Evolutionary conservation across 2,797 vertebrate species (phyloP).

Genomic region (Enteromius viviparus): DNA sequence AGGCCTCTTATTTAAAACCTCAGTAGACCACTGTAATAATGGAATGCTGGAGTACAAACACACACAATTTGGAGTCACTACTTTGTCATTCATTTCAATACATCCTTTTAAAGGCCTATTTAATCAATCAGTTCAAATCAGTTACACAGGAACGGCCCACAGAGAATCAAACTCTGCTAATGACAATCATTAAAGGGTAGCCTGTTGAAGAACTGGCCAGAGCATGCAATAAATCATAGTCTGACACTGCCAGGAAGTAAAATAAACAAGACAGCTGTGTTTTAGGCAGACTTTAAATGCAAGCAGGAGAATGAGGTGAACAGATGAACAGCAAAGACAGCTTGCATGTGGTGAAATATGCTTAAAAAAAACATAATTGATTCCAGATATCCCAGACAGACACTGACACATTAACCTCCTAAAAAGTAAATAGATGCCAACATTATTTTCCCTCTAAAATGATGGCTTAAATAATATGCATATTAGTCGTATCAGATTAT

Average conservation of each 20-base stretch:
- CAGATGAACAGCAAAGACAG: constrained; percentile 17
- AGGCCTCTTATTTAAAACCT: constrained; percentile 44
- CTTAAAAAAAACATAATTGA: constrained; percentile 7
- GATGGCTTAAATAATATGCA: background rate
- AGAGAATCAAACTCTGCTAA: constrained; percentile 65
- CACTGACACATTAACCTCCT: background rate
- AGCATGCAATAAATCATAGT: constrained; percentile 71
- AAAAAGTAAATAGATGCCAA: constrained; percentile 3
- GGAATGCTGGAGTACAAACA: constrained; percentile 3
- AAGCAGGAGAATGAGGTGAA: constrained; percentile 8
- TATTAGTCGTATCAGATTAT: background rate
- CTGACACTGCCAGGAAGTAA: constrained; percentile 66
- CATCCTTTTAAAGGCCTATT: constrained; percentile 1
- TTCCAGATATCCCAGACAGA: constrained; percentile 14
- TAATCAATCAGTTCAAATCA: constrained; percentile 16
- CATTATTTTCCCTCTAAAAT: background rate
- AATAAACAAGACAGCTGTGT: constrained; percentile 68
- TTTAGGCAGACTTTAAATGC: constrained; percentile 63
- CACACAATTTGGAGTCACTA: background rate
- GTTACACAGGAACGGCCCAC: constrained; percentile 44
- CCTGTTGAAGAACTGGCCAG: constrained; percentile 64
- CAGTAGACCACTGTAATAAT: constrained; percentile 32
- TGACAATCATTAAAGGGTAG: constrained; percentile 66
- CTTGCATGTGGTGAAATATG: background rate
- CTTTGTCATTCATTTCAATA: constrained; percentile 13